A percentile compares a stretch with the other conserved stretches of the same genome.
phyloP scores from a whole-genome alignment of 2,797 vertebrate species.

The Intellagama lesueurii region DNA sequence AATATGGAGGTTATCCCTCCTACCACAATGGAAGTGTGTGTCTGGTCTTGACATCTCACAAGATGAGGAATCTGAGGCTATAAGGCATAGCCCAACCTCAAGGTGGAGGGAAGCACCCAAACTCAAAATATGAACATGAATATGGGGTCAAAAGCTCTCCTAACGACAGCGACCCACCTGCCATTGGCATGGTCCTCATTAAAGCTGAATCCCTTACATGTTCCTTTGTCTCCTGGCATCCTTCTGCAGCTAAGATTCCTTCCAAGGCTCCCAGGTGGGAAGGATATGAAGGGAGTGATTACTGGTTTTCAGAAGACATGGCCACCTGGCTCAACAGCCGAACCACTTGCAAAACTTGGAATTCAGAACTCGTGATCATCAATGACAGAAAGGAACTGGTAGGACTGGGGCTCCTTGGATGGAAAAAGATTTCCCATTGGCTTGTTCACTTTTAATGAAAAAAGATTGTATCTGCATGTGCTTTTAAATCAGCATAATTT shows the following conservation, averaged over 20 bases:
- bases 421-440: not conserved
- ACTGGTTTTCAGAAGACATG: conserved; percentile 29
- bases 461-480: not conserved
- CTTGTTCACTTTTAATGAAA: too few species aligned
- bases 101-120: not conserved
- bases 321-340: not conserved
- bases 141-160: not conserved
- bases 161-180: not conserved
- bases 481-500: not conserved
- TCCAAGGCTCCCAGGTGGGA: conserved; percentile 3
- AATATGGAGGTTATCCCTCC: not conserved
- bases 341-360: not conserved
- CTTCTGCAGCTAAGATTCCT: not conserved
- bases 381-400: conserved; percentile 31
- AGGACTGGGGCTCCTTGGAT: not conserved
- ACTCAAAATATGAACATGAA: not conserved
- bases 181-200: not conserved
- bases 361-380: conserved; percentile 1
- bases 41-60: not conserved
- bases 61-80: too few species aligned
- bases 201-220: not conserved
- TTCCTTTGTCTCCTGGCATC: not conserved
- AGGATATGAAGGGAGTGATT: not conserved
- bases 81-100: too few species aligned
- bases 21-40: not conserved